phyloP scores from a whole-genome alignment of 2,113 vertebrate species.

The Balaeniceps rex region DNA sequence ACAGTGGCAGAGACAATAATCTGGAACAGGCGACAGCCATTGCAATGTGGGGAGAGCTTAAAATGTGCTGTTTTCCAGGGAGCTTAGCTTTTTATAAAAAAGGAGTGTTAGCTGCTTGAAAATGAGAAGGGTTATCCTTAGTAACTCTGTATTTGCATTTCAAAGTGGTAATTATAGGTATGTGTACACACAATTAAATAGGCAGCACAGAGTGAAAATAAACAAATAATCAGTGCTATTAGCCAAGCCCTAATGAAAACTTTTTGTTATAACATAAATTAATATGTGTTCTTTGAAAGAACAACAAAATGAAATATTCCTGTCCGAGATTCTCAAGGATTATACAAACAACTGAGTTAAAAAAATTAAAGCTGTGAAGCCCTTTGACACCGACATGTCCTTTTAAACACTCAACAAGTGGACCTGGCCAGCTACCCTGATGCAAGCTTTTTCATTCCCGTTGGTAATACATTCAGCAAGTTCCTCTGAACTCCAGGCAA shows the following conservation, averaged over 20 bases:
- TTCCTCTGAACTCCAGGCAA: constrained; percentile 59
- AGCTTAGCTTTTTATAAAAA: constrained; percentile 11
- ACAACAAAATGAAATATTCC: neutral
- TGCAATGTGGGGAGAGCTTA: neutral
- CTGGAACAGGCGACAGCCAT: neutral
- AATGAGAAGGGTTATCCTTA: constrained; percentile 49
- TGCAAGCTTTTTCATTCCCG: constrained; percentile 46
- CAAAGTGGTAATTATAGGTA: constrained; percentile 56
- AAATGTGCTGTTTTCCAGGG: neutral
- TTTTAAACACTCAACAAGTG: constrained; percentile 2
- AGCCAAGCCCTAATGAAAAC: constrained; percentile 38
- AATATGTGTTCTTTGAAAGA: constrained; percentile 37
- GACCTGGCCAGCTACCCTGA: constrained; percentile 4
- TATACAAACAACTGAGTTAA: neutral
- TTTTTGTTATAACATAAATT: constrained; percentile 39
- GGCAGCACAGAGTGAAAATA: constrained; percentile 46
- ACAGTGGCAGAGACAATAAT: neutral
- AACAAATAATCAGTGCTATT: constrained; percentile 57
- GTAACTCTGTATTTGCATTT: constrained; percentile 56
- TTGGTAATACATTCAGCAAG: constrained; percentile 56
- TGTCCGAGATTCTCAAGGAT: neutral
- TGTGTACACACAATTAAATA: constrained; percentile 52
- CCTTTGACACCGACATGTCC: neutral
- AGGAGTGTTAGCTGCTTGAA: constrained; percentile 14
- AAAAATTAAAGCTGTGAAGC: neutral